A percentile compares a stretch with the other conserved stretches of the same genome.
phyloP scores from a whole-genome alignment of 2,797 vertebrate genomes.

The Pangasius djambal region DNA sequence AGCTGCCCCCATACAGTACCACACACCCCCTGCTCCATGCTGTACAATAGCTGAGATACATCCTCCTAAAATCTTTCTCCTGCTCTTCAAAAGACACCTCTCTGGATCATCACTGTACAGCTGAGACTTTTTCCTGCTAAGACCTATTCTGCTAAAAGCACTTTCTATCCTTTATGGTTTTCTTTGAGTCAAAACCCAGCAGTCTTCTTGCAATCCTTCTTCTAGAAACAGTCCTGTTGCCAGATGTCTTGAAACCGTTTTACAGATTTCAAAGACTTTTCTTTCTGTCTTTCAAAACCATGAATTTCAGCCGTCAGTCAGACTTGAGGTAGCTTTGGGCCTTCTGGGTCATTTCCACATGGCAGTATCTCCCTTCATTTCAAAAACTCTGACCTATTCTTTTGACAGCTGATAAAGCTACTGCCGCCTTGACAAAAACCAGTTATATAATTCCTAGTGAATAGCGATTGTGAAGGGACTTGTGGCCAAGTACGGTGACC shows the following conservation, averaged over 20 bases:
- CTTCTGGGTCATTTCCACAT: slow-evolving; percentile 16
- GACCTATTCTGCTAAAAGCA: too few species aligned
- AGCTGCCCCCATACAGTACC: background rate
- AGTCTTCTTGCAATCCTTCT: background rate
- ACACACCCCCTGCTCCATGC: background rate
- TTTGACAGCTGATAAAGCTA: background rate
- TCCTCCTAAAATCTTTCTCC: background rate
- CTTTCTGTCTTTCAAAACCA: background rate
- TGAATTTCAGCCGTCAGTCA: background rate
- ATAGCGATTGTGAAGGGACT: too few species aligned
- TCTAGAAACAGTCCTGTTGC: background rate
- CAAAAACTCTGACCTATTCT: background rate
- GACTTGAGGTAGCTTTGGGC: slow-evolving; percentile 3
- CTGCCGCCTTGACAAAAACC: background rate
- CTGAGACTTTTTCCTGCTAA: background rate
- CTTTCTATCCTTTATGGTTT: background rate
- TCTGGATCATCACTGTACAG: background rate
- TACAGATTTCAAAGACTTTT: slow-evolving; percentile 1
- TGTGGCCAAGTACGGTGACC: too few species aligned
- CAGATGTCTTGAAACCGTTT: background rate
- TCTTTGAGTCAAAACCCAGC: background rate
- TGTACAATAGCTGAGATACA: background rate
- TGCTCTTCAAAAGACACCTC: background rate
- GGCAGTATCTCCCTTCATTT: background rate
- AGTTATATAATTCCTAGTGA: background rate